Evolutionary conservation across 2,113 vertebrate species (phyloP).

Genomic region (Nannospalax galili): DNA sequence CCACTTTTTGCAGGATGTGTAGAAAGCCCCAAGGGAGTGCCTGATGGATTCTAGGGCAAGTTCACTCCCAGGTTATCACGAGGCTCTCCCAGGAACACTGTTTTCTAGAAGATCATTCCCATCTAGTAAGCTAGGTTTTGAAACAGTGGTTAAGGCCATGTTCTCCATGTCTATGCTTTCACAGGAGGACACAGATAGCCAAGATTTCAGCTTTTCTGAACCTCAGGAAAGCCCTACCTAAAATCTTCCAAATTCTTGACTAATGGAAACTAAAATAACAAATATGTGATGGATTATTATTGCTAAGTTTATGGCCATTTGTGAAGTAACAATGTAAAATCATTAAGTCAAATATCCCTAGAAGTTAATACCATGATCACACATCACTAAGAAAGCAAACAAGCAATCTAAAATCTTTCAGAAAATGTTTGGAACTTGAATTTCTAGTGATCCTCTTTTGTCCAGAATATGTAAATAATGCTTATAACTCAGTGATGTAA

Average conservation of each 20-base stretch:
- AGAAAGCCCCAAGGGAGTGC: not conserved
- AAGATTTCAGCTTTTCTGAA: not conserved
- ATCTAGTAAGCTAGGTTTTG: constrained; percentile 9
- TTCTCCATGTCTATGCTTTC: not conserved
- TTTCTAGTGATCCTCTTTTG: not conserved
- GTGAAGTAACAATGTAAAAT: not conserved
- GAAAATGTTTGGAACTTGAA: not conserved
- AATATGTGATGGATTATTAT: not conserved
- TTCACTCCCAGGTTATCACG: constrained; percentile 36
- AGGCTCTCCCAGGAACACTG: not conserved
- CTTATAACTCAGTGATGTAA: not conserved
- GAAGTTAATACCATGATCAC: not conserved
- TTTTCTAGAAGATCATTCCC: not conserved
- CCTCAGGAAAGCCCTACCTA: constrained; percentile 19
- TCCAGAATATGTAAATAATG: constrained; percentile 16
- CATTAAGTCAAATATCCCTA: not conserved
- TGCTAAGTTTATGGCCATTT: constrained; percentile 28
- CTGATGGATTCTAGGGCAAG: not conserved
- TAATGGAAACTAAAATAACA: not conserved
- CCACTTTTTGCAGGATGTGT: constrained; percentile 23
- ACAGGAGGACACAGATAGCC: not conserved
- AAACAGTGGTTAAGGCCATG: not conserved
- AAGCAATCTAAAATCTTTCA: not conserved
- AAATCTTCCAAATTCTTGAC: constrained; percentile 19
- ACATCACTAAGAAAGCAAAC: constrained; percentile 24